These are phyloP conservation scores for Gymnopithys bicolor DNA, from an alignment of 2,797 vertebrate species.

Conservation along the genomic window DNA sequence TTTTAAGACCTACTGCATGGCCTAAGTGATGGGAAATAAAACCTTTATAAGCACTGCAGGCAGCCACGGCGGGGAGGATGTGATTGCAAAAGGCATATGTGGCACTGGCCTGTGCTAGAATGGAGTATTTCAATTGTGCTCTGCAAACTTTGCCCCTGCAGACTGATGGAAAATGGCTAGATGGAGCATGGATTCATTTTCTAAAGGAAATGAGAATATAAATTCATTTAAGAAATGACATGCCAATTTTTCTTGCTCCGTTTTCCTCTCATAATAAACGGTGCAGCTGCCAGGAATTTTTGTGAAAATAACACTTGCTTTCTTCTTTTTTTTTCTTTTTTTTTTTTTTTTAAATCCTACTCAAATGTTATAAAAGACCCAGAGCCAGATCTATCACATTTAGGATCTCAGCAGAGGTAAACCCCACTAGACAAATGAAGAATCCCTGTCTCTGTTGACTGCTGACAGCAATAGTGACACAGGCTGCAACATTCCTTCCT, in stretches of 20 bases:
- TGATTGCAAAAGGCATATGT: background rate
- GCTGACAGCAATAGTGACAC: background rate
- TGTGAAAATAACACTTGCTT: slow-evolving; percentile 68
- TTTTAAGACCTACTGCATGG: slow-evolving; percentile 46
- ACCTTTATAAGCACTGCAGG: background rate
- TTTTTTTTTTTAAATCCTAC: background rate
- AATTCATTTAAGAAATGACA: slow-evolving; percentile 72
- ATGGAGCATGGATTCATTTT: slow-evolving; percentile 65
- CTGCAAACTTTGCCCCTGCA: slow-evolving; percentile 61
- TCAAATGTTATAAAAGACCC: background rate
- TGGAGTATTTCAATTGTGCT: slow-evolving; percentile 31
- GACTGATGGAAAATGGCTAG: slow-evolving; percentile 51
- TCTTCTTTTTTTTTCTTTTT: background rate
- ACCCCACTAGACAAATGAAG: slow-evolving; percentile 1
- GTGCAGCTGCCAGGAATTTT: slow-evolving; percentile 64
- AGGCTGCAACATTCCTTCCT: slow-evolving; percentile 29
- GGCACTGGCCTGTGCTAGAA: slow-evolving; percentile 7
- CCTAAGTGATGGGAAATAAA: slow-evolving; percentile 60
- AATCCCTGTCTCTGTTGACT: background rate
- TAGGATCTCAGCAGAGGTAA: slow-evolving; percentile 20
- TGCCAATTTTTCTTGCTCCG: slow-evolving; percentile 67
- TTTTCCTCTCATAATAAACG: slow-evolving; percentile 63
- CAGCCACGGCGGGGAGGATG: background rate
- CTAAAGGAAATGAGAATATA: slow-evolving; percentile 72
- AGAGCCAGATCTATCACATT: slow-evolving; percentile 16